Evolutionary conservation across 2,888 invertebrate species (phyloP), one percentile per base, ranked within the genome.

Genomic region (Aproaerema taeniolella): DNA sequence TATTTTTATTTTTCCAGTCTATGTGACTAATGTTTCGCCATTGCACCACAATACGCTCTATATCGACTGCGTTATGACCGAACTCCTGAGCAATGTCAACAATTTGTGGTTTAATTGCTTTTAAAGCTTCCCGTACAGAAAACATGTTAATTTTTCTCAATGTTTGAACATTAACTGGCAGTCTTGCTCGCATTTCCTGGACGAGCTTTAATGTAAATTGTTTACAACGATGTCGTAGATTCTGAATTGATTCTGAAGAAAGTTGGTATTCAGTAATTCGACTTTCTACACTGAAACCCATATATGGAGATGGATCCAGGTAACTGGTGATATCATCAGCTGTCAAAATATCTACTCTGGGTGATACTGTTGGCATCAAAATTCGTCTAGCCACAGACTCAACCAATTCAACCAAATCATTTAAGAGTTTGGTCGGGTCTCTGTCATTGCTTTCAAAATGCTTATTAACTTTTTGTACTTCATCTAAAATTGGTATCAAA

Each of bases 161-260:
- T 13, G 35, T 12, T 1, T 24, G 10, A 12, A 38, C 33, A 44
- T 47, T 44, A 17, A 37, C 26, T 33, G 42, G 47, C 31, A 47
- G 39, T 36, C 42, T 43, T 26, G 35, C 28, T 13, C 13, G 11
- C 12, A 33, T 7, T 13, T 33, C 12, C 8, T 20, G 12, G 2
- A 48, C 42, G 42, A 50, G 47, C 33, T 45, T 46, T 28, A 50
- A 32, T 37, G 46, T 50, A 40, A 50, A 47, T 36, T 46, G 37
- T n/a, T 40, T 13, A 38, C 50, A 50, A 31, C 43, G 41, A 26
- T 50, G 38, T 14, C 45, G 41, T 41, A 47, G 31, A 39, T 45
- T 37, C 4, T 44, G 28, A 32, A 10, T 41, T 13, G 20, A 17
- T 38, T 43, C 43, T 14, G 39, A 14, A 24, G 29, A 24, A 44